Conservation (phyloP, 2,888 invertebrate genomes). For the Euspilapteryx auroguttella region DNA sequence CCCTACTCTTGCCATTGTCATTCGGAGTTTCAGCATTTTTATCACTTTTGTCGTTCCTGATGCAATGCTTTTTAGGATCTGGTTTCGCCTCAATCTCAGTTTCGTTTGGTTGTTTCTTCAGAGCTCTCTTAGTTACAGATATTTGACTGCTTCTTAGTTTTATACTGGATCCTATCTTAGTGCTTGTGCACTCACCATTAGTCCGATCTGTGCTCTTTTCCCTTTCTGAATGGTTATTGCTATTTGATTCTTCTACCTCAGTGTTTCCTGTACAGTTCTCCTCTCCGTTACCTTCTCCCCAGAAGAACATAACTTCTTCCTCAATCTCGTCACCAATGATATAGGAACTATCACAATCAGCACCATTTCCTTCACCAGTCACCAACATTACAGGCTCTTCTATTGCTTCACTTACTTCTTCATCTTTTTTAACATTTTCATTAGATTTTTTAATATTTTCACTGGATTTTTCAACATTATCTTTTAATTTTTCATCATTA, state of each 20-base stretch:
- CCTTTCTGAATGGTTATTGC: constrained; percentile 21
- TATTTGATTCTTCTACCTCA: constrained; percentile 24
- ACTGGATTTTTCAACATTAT: no score
- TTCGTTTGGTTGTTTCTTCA: constrained; percentile 42
- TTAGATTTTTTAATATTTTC: no score
- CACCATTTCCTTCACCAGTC: constrained; percentile 70
- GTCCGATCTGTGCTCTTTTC: constrained; percentile 32
- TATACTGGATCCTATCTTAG: constrained; percentile 25
- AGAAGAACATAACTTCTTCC: constrained; percentile 70
- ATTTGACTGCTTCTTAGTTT: constrained; percentile 13
- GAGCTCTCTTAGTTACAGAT: constrained; percentile 31
- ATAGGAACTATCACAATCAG: constrained; percentile 61
- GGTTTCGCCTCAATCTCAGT: constrained; percentile 27
- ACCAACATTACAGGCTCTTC: constrained; percentile 74
- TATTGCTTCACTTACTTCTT: constrained; percentile 63
- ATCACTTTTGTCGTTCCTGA: constrained; percentile 29
- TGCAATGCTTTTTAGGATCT: constrained; percentile 44
- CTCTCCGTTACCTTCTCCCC: constrained; percentile 71
- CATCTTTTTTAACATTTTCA: constrained; percentile 14
- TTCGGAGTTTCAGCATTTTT: constrained; percentile 28
- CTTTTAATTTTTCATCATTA: constrained; percentile 8
- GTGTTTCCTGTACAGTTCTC: constrained; percentile 77
- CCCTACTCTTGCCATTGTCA: constrained; percentile 19
- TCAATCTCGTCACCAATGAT: constrained; percentile 69
- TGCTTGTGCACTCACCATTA: constrained; percentile 38